Base-by-base conservation (phyloP, 2,113 vertebrate genomes). In the Platysteira castanea region DNA sequence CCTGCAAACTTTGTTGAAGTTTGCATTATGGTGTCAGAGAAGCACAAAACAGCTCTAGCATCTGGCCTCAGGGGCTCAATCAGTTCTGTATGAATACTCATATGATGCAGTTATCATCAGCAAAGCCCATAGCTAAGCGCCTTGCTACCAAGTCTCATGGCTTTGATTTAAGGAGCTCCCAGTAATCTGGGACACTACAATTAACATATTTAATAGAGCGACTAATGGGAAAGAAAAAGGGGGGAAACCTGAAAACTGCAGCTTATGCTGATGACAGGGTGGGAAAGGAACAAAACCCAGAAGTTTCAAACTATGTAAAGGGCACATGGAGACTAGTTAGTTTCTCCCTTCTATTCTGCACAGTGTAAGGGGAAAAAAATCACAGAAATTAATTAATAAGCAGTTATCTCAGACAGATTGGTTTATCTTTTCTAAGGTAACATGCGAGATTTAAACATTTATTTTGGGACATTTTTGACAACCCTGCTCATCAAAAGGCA, bases 161-260 rank as follows among this genome's bases (percentile, higher is more conserved):
- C 84, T 94, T 93, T 96, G 92, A 95, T 97, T 96, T 97, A 95
- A 96, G 90, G 85, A 95, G 88, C 88, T 96, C 95, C 90, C 85
- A 95, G 85, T 92, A 96, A 96, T 95, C 96, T 96, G 88, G 95
- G 93, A 93, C 83, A 87, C 73, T 87, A 94, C 90, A 97, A 94
- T 97, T 97, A 97, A 96, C 95, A 96, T 96, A 95, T 94, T 97
- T 97, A 97, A 96, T 96, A 95, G 90, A 97, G 92, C 95, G 77
- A 93, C 96, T 95, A 97, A 97, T 93, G 86, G 83, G 76, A 94
- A 95, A 92, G 95, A 84, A 95, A 78, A 85, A 92, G 57, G 49
- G 39, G 70, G 73, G 31, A 93, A 89, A 87, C 60, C 52, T 90
- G 53, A 24, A 50, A 73, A 89, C 28, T 1, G 0, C 64, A 90